Evolutionary conservation across 2,113 vertebrate genomes (phyloP).

Genomic region (Oceanites oceanicus): DNA sequence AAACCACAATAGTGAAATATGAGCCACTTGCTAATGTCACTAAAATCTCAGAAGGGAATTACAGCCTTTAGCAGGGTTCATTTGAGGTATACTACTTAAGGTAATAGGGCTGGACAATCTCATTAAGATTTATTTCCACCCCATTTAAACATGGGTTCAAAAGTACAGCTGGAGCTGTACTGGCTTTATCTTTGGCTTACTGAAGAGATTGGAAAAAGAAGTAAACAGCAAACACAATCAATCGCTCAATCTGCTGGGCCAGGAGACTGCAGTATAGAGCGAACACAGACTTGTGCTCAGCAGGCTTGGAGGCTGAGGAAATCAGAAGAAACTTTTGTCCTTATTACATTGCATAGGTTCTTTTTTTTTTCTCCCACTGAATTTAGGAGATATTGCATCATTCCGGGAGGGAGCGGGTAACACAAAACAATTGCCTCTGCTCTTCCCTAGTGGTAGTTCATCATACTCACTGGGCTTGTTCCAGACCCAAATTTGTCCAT

Average conservation of each 20-base stretch:
- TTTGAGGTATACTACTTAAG: constrained; percentile 55
- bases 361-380: neutral
- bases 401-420: neutral
- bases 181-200: constrained; percentile 35
- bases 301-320: neutral
- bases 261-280: neutral
- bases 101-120: constrained; percentile 54
- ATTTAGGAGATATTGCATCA: neutral
- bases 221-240: constrained; percentile 16
- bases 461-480: neutral
- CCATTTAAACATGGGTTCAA: constrained; percentile 39
- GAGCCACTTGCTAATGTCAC: constrained; percentile 7
- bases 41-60: constrained; percentile 44
- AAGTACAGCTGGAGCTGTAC: constrained; percentile 48
- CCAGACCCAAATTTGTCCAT: neutral
- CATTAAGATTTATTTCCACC: constrained; percentile 59
- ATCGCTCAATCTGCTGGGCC: accelerated
- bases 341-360: neutral
- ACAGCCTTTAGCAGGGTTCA: constrained; percentile 33
- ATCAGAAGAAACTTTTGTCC: neutral
- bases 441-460: neutral
- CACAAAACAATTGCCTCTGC: neutral
- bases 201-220: constrained; percentile 28
- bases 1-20: constrained; percentile 29
- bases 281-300: neutral